Base-by-base conservation (phyloP, 1,140 invertebrate genomes). In the Lepeophtheirus salmonis region DNA sequence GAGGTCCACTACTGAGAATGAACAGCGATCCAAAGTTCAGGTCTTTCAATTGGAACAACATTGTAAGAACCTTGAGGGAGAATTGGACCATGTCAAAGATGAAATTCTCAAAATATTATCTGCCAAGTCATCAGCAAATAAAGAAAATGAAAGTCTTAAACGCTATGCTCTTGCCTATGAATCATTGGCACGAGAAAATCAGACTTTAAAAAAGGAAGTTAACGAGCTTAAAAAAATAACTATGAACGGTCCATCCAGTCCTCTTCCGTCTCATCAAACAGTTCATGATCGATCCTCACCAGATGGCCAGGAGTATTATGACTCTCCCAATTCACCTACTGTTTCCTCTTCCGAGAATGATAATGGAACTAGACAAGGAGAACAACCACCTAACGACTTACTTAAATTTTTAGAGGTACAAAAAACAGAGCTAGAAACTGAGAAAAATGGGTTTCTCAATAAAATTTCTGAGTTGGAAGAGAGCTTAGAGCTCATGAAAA, bases 1-100 rank as follows among this genome's bases (percentile, higher is more conserved):
- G 2, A 18, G 52, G 17, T 54, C 52, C 20, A 54, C 52, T 23
- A 16, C 52, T 12, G 52, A 54, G 18, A 54, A 54, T 23, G 52
- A 54, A 54, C 6, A 6, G n/a, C 20, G 52, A 24, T 20, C 52
- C 16, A 54, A 54, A 24, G 52, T 54, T 14, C 52, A 54, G 21
- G 52, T 54, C 10, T 54, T 54, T 24, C 52, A 54, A 17, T 23
- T 54, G 52, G 52, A 54, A 13, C 52, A 54, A 24, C 52, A 54
- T 17, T 54, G 52, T 20, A 54, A 54, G 52, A 54, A 54, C 52
- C 52, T 54, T 2, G 52, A 54, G 21, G 52, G 52, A 2, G 52
- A 54, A 24, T 13, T 54, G 52, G 52, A 54, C 16, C 17, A 18
- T 23, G 52, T 54, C 3, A 54, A 54, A 20, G 52, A 54, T 24